A percentile compares a stretch with the other conserved stretches of the same genome.
phyloP scores from a whole-genome alignment of 92 coral and sea anemone species.

The Pocillopora grandis region DNA sequence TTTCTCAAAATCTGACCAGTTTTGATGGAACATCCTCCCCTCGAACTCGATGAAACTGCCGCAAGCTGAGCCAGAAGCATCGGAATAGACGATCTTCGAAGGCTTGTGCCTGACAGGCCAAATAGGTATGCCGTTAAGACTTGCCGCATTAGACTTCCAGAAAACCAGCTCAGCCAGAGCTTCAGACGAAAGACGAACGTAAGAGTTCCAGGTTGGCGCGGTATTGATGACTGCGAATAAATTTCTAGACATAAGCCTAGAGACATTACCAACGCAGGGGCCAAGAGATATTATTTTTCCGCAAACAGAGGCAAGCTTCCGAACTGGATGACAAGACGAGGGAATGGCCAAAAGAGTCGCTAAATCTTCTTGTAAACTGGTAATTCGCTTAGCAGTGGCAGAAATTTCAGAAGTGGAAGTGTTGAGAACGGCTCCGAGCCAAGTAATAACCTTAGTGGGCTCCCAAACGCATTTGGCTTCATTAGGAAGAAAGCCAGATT shows the following conservation, averaged over 20 bases:
- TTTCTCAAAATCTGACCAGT: background rate
- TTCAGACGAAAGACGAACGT: conserved; percentile 12
- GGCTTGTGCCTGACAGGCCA: conserved; percentile 30
- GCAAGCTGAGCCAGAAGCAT: conserved; percentile 26
- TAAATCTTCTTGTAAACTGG: conserved; percentile 26
- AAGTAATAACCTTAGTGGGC: conserved; percentile 39
- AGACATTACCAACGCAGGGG: conserved; percentile 51
- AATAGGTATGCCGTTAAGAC: conserved; percentile 24
- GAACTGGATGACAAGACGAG: conserved; percentile 20
- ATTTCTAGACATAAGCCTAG: conserved; percentile 53
- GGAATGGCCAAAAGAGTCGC: conserved; percentile 2
- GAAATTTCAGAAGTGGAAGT: conserved; percentile 29
- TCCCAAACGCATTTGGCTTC: conserved; percentile 62
- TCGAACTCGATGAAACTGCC: conserved; percentile 7
- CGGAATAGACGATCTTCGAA: conserved; percentile 41
- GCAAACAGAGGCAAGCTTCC: conserved; percentile 30
- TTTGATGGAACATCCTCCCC: background rate
- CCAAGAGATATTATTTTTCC: conserved; percentile 44
- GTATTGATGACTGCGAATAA: conserved; percentile 42
- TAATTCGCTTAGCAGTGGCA: conserved; percentile 41
- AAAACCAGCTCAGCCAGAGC: conserved; percentile 33
- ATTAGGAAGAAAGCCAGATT: conserved; percentile 62
- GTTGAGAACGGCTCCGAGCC: conserved; percentile 43
- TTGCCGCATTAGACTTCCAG: conserved; percentile 14
- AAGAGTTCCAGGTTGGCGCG: conserved; percentile 35